Conservation (phyloP, 2,113 vertebrate genomes). For the Elachura formosa region DNA sequence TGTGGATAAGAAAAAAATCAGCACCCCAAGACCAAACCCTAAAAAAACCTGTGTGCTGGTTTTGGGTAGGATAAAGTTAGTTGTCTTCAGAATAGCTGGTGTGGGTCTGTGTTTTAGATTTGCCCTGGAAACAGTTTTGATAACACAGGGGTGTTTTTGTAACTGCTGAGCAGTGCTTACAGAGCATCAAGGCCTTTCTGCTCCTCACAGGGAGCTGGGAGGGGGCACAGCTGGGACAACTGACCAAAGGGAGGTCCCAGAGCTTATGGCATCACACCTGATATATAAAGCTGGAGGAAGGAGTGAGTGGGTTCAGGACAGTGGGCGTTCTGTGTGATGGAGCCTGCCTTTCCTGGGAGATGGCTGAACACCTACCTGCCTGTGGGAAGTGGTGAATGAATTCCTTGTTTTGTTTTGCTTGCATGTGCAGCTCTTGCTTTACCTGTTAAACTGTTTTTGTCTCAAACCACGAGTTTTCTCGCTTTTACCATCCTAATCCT, state of each 20-base stretch:
- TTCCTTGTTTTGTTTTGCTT: not conserved
- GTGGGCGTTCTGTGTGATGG: accelerated
- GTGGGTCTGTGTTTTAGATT: not conserved
- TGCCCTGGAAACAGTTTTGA: not conserved
- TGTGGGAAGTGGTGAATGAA: not conserved
- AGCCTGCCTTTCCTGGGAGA: not conserved
- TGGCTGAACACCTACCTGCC: not conserved
- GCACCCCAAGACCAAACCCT: not conserved
- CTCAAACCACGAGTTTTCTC: not conserved
- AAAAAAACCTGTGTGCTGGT: not conserved
- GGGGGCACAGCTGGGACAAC: not conserved
- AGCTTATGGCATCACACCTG: accelerated
- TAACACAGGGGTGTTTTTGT: not conserved
- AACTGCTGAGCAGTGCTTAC: not conserved
- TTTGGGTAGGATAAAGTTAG: not conserved
- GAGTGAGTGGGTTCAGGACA: accelerated
- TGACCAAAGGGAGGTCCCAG: not conserved
- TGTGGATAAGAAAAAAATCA: not conserved
- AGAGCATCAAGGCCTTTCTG: not conserved
- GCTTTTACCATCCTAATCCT: not conserved
- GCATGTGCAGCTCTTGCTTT: not conserved
- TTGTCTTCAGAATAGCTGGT: not conserved
- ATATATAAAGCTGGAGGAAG: not conserved
- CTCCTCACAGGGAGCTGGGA: not conserved
- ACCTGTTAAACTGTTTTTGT: not conserved